Percentiles rank a stretch among this genome's conserved stretches.
phyloP scores from a whole-genome alignment of 2,888 invertebrate species.

The Nyleta sp. region DNA sequence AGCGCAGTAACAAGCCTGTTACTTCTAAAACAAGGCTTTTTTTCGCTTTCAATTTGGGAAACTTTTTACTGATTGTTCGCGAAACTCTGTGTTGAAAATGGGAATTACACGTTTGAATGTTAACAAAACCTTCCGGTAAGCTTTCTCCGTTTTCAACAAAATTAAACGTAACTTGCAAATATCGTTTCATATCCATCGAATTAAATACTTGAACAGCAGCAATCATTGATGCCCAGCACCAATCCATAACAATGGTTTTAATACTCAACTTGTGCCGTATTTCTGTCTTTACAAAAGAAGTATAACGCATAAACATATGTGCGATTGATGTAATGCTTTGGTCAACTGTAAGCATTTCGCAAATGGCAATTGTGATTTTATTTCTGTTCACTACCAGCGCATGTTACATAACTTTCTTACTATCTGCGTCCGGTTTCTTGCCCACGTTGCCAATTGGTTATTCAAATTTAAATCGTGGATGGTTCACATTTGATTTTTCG shows the following conservation, averaged over 20 bases:
- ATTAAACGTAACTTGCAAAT: conserved; percentile 17
- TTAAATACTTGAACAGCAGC: background rate
- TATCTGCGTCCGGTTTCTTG: background rate
- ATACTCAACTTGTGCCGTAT: background rate
- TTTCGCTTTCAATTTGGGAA: background rate
- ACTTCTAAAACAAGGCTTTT: conserved; percentile 4
- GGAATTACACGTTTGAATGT: conserved; percentile 16
- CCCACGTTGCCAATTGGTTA: no score
- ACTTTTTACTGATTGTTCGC: background rate
- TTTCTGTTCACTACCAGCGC: conserved; percentile 16
- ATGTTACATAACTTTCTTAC: conserved; percentile 15
- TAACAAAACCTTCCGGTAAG: conserved; percentile 21
- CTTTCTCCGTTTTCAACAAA: background rate
- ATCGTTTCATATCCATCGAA: conserved; percentile 1
- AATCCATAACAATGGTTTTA: conserved; percentile 33
- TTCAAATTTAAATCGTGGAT: conserved; percentile 9
- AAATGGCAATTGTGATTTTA: conserved; percentile 22
- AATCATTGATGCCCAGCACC: conserved; percentile 42
- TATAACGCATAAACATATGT: conserved; percentile 8
- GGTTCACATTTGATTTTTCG: background rate
- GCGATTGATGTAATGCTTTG: conserved; percentile 11
- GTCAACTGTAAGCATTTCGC: conserved; percentile 13
- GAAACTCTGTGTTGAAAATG: conserved; percentile 35
- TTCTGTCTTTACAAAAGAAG: conserved; percentile 2
- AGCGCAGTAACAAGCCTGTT: conserved; percentile 7